Base-by-base conservation (phyloP, 2,113 vertebrate genomes). In the Synodontis membranacea region DNA sequence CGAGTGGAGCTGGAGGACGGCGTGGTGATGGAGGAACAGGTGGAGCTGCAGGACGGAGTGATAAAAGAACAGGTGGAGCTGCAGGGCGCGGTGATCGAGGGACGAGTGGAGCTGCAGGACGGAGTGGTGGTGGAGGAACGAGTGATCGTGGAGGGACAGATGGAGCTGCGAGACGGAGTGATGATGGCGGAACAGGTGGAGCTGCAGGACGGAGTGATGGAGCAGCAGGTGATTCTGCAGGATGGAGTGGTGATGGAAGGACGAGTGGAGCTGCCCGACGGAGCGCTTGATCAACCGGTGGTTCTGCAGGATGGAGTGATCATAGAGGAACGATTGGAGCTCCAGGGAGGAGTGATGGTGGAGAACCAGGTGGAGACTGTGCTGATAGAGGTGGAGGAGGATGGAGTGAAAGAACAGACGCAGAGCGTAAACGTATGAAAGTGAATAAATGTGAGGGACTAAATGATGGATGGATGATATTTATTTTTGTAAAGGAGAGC, bases 311-410 rank as follows among this genome's bases (percentile, higher is more conserved):
- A 83, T 3, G 62, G 62, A 15, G 81, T 68, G 81, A 23, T 83
- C 60, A 25, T 83, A 95, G 97, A 96, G 81, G 93, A 95, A 89
- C 94, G 93, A 23, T 94, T 97, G 23, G 93, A 95, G 84, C 96
- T 98, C 86, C 97, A 97, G 44, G 96, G 97, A 50, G 96, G 93
- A 7, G 92, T 98, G 34, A 28, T 62, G 81, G 56, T 48, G 80
- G 94, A 92, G 78, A 94, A 94, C 91, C 94, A 92, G 72, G 94
- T 94, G 90, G 95, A 92, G 94, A 95, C 89, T 88, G 96, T 83
- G 91, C 97, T 84, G 97, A 84, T 94, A 66, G 96, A 97, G 90
- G 96, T 97, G 90, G 96, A 97, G 62, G 92, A 93, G 60, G 93
- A 94, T 88, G 90, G 92, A 83, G 87, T 93, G 76, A 96, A 97